These are phyloP conservation scores for Drosophila nr. perissopoda DNA, from an alignment of 2,888 invertebrate genomes.

Conservation along the genomic window DNA sequence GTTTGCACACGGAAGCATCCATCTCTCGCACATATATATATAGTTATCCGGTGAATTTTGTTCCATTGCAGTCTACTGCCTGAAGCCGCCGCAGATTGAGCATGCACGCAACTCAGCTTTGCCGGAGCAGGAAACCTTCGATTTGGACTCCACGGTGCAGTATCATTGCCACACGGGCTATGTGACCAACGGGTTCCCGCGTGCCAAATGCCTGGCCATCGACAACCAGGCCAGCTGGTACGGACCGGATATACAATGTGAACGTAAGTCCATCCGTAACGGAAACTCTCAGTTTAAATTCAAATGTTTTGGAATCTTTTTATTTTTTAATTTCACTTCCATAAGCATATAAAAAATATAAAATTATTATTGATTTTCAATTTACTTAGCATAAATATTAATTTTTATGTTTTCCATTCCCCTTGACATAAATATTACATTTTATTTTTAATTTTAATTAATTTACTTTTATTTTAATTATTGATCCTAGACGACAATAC, in stretches of 20 bases:
- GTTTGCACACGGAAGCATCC: slow-evolving; percentile 77
- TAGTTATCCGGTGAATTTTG: not conserved
- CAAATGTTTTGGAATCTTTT: not conserved
- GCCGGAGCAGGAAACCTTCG: slow-evolving; percentile 94
- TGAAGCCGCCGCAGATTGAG: slow-evolving; percentile 93
- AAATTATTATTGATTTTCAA: not conserved
- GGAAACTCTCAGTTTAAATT: not conserved
- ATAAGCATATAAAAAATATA: not conserved
- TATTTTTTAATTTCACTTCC: not conserved
- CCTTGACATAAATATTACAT: rapidly evolving
- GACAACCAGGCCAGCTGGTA: slow-evolving; percentile 96
- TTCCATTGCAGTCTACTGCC: slow-evolving; percentile 89
- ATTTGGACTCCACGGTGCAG: slow-evolving; percentile 94
- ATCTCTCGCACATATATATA: not conserved
- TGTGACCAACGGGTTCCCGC: slow-evolving; percentile 94
- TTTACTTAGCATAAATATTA: not conserved
- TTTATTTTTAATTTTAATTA: not conserved
- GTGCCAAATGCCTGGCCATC: slow-evolving; percentile 96
- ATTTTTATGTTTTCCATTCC: no score
- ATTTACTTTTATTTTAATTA: not conserved
- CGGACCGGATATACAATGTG: slow-evolving; percentile 97
- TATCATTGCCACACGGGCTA: slow-evolving; percentile 98
- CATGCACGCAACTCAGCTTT: slow-evolving; percentile 95
- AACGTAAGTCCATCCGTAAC: slow-evolving; percentile 88
- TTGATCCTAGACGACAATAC: rapidly evolving